Evolutionary conservation across 2,797 vertebrate genomes (phyloP).

Genomic region (Acanthurus tractus): DNA sequence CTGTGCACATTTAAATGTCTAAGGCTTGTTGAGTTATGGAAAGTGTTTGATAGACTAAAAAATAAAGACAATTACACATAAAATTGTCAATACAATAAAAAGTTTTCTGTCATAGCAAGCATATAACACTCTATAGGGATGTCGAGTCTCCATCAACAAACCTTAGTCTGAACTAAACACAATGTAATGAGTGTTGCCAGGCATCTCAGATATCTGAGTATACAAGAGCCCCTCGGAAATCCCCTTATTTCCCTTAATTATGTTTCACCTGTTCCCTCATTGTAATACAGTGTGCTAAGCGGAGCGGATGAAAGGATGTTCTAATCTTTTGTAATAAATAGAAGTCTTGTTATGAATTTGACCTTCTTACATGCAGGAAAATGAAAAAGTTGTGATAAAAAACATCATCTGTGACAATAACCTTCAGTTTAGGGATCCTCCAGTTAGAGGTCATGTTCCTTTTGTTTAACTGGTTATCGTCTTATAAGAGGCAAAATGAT

Average conservation of each 20-base stretch:
- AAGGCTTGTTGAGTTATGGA: not conserved
- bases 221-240: constrained; percentile 56
- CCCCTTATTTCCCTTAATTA: constrained; percentile 57
- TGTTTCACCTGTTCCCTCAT: constrained; percentile 46
- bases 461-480: not conserved
- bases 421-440: not conserved
- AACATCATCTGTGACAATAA: constrained; percentile 22
- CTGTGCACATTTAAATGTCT: not conserved
- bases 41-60: not conserved
- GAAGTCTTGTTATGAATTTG: constrained; percentile 31
- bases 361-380: constrained; percentile 44
- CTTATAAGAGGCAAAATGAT: not conserved
- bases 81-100: not conserved
- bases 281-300: constrained; percentile 22
- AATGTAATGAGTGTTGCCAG: constrained; percentile 47
- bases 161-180: constrained; percentile 12
- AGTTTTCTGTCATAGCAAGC: not conserved
- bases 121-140: not conserved
- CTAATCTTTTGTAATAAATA: constrained; percentile 58
- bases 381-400: constrained; percentile 16
- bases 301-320: constrained; percentile 50
- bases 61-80: no score
- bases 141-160: constrained; percentile 10
- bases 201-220: constrained; percentile 33
- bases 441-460: not conserved